Base-by-base conservation (phyloP, 2,113 vertebrate genomes). In the Diglossa brunneiventris region DNA sequence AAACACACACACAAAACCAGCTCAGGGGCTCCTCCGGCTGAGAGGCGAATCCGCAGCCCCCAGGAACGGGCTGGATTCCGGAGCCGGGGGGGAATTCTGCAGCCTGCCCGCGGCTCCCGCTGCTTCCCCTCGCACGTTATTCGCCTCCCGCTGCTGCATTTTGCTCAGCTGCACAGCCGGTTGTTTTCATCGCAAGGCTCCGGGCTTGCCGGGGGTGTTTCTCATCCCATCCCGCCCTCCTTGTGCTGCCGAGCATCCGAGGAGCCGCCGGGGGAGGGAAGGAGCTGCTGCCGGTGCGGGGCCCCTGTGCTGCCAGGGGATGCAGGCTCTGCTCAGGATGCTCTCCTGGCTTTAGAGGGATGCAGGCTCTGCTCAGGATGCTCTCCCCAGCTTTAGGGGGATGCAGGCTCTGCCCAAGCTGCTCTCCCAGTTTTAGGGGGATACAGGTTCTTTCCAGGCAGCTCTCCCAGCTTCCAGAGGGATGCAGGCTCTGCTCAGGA, bases 221-320 rank as follows among this genome's bases (percentile, higher is more conserved):
- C 88, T 96, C 96, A 95, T 33, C 96, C 96, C 97, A 96, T 95
- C 53, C 72, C 52, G 83, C 82, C 81, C 73, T 82, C 72, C 68
- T 8, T 7, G 52, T 7, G 37, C 61, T 15, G 63, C 66, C 62
- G 9, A 53, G 86, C 86, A 67, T 44, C 94, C 76, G 6, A 23
- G 0, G 1, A 75, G 20, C 18, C 10, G 58, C 80, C 21, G 14
- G 19, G 56, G 58, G 64, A 74, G 78, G 70, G 75, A 49, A 12
- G 52, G n/a, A 44, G 83, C 46, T 50, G 22, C 83, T 12, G 83
- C 55, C 53, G 6, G 46, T 35, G 59, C 15, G 12, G n/a, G 47
- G 9, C 81, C 73, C 61, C 11, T 20, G 50, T 58, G 76, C 42
- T 28, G 21, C 69, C 61, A 15, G 72, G 6, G 46, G 70, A 23